phyloP scores from a whole-genome alignment of 2,113 vertebrate species.

The Machaerirhynchus nigripectus region DNA sequence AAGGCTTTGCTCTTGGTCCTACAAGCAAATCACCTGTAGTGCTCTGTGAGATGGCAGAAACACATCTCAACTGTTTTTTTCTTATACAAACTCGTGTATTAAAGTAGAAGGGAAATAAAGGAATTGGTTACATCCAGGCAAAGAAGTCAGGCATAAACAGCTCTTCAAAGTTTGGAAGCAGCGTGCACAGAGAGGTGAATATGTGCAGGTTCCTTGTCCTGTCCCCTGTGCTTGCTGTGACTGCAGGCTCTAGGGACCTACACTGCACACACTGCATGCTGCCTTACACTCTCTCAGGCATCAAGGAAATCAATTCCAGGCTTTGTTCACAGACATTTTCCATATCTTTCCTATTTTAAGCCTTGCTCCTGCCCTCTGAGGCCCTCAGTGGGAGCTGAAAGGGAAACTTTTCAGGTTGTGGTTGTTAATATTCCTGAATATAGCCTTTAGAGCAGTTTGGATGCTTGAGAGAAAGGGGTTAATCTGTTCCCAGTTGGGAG shows the following conservation, averaged over 20 bases:
- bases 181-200: neutral
- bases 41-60: neutral
- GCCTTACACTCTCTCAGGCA: neutral
- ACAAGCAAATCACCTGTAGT: neutral
- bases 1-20: neutral
- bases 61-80: neutral
- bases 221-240: neutral
- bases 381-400: neutral
- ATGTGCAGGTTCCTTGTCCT: neutral
- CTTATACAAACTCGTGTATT: neutral
- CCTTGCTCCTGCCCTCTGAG: neutral
- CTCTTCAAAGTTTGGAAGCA: neutral
- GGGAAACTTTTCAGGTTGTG: neutral
- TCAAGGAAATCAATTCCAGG: neutral
- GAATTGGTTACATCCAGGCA: neutral
- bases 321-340: neutral
- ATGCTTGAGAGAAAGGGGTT: neutral
- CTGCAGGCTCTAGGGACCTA: neutral
- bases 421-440: neutral
- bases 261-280: fast-evolving
- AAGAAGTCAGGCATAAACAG: neutral
- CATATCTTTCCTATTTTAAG: neutral
- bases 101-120: neutral
- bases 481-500: neutral
- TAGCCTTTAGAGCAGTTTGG: neutral